Evolutionary conservation across 2,888 invertebrate genomes (phyloP).

Genomic region (Arctia plantaginis): DNA sequence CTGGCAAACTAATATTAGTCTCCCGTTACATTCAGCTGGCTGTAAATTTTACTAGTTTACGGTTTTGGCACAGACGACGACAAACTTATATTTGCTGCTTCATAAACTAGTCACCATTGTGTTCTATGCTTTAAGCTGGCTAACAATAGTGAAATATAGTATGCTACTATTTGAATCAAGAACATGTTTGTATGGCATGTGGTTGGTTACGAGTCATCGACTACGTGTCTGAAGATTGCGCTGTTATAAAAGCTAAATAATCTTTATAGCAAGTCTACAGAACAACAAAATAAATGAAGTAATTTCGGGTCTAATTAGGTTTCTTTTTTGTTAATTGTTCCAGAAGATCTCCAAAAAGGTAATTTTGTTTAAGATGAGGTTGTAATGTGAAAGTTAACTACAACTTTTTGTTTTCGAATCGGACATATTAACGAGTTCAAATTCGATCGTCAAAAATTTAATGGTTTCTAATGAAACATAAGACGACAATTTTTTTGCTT

Average conservation of each 20-base stretch:
- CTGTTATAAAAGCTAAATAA: conserved; percentile 19
- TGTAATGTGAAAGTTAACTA: not conserved
- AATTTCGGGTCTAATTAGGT: conserved; percentile 23
- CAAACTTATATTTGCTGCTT: conserved; percentile 68
- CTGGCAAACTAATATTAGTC: conserved; percentile 74
- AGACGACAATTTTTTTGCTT: not conserved
- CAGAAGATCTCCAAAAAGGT: not conserved
- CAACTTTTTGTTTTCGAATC: not conserved
- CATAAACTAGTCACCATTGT: conserved; percentile 60
- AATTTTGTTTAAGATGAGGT: not conserved
- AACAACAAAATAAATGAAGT: conserved; percentile 25
- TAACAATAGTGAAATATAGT: conserved; percentile 44
- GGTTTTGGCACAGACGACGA: conserved; percentile 68
- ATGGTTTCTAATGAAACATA: not conserved
- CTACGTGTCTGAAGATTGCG: conserved; percentile 17
- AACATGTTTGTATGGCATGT: conserved; percentile 41
- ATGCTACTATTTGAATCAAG: conserved; percentile 44
- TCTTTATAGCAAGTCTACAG: conserved; percentile 11
- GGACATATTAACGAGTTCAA: not conserved
- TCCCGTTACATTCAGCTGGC: conserved; percentile 66
- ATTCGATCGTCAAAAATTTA: not conserved
- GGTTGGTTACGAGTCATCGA: conserved; percentile 35
- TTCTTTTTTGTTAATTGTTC: conserved; percentile 9
- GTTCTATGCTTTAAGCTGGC: conserved; percentile 54
- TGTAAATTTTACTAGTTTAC: conserved; percentile 73